Evolutionary conservation across 2,797 vertebrate genomes (phyloP).

Genomic region (Bradypodion pumilum): DNA sequence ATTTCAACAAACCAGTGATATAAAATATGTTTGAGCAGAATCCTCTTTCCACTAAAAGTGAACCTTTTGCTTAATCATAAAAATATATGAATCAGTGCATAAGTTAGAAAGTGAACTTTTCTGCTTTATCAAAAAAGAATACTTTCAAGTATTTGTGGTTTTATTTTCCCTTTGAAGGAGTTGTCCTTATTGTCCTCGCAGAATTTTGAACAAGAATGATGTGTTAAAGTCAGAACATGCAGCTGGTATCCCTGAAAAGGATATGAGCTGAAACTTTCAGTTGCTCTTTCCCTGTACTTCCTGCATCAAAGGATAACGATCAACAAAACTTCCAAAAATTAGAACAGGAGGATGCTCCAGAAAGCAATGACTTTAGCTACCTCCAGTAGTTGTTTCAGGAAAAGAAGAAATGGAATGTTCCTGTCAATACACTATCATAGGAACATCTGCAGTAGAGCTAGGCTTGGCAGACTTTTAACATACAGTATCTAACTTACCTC

Average conservation of each 20-base stretch:
- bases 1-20: not conserved
- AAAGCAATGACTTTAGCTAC: constrained; percentile 17
- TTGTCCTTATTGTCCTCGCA: not conserved
- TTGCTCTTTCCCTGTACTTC: not conserved
- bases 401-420: not conserved
- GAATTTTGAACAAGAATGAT: not conserved
- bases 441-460: not conserved
- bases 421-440: not conserved
- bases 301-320: not conserved
- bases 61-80: not conserved
- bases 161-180: not conserved
- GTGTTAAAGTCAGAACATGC: not conserved
- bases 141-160: not conserved
- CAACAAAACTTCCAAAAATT: constrained; percentile 6
- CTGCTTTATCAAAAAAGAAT: not conserved
- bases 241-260: not conserved
- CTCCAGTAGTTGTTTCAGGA: not conserved
- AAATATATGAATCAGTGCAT: not conserved
- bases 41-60: not conserved
- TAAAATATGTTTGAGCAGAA: not conserved
- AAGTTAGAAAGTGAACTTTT: not conserved
- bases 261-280: not conserved
- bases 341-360: not conserved
- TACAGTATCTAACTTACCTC: too few relatives aligned
- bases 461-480: not conserved